phyloP scores from a whole-genome alignment of 2,797 vertebrate species.

The Arremon brunneinucha region DNA sequence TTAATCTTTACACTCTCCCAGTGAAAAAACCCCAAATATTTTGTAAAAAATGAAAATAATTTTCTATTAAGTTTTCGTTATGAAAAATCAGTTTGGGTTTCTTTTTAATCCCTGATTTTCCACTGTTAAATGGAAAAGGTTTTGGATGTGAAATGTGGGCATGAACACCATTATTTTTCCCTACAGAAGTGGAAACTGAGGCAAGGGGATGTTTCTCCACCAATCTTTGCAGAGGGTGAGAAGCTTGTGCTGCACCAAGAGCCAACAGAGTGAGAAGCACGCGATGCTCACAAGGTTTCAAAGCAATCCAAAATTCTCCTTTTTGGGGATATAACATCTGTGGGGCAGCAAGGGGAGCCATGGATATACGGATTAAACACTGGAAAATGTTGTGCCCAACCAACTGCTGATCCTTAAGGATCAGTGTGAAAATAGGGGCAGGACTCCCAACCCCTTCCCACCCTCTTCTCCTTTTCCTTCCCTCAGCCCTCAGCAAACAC shows the following conservation, averaged over 20 bases:
- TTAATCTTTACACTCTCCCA: background rate
- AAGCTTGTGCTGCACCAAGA: background rate
- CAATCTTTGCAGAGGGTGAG: background rate
- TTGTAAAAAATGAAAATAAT: background rate
- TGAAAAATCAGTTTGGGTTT: background rate
- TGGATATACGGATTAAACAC: background rate
- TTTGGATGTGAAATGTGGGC: background rate
- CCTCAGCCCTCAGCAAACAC: background rate
- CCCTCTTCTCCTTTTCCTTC: background rate
- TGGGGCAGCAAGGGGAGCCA: background rate
- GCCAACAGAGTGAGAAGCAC: background rate
- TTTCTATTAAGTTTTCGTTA: background rate
- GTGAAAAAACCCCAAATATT: background rate
- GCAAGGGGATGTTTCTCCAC: background rate
- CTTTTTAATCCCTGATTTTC: background rate
- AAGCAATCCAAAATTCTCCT: background rate
- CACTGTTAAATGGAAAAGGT: background rate
- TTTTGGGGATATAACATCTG: background rate
- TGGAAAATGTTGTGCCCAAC: background rate
- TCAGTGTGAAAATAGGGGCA: background rate
- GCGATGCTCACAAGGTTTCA: fast-evolving
- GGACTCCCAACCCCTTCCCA: background rate
- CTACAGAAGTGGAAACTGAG: background rate
- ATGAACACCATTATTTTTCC: background rate
- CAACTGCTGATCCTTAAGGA: background rate